Conservation (phyloP, 2,797 vertebrate species). For the Xiphophorus birchmanni region DNA sequence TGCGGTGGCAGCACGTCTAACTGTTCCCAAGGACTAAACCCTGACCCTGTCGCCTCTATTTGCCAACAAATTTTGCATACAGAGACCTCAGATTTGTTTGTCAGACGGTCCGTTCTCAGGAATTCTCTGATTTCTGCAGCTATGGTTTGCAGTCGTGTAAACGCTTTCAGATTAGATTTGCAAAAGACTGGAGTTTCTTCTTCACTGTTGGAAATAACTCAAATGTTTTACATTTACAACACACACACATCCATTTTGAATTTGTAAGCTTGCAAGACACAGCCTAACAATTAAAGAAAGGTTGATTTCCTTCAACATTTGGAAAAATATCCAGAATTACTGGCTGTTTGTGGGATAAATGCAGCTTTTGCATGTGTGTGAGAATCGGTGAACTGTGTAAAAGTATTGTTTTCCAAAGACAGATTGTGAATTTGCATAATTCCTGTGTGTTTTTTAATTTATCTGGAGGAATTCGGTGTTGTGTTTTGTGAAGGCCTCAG, state of each 20-base stretch:
- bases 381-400: background rate
- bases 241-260: background rate
- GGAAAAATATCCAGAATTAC: background rate
- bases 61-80: constrained; percentile 82
- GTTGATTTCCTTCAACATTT: background rate
- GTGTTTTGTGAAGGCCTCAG: background rate
- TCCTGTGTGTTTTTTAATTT: background rate
- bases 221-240: too few relatives aligned
- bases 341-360: background rate
- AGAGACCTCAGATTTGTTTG: constrained; percentile 85
- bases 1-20: constrained; percentile 58
- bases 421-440: background rate
- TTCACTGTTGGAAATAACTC: background rate
- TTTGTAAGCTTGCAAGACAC: background rate
- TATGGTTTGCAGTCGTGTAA: background rate
- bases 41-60: constrained; percentile 56
- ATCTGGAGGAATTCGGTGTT: background rate
- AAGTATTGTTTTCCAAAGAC: background rate
- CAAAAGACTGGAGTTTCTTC: background rate
- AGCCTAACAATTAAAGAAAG: background rate
- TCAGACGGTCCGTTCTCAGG: constrained; percentile 54
- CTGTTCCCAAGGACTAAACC: constrained; percentile 63
- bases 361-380: background rate
- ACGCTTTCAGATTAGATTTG: background rate
- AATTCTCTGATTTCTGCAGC: constrained; percentile 78